A percentile compares a stretch with the other conserved stretches of the same genome.
Evolutionary conservation across 2,888 invertebrate genomes (phyloP).

Genomic region (Petrolisthes manimaculis): DNA sequence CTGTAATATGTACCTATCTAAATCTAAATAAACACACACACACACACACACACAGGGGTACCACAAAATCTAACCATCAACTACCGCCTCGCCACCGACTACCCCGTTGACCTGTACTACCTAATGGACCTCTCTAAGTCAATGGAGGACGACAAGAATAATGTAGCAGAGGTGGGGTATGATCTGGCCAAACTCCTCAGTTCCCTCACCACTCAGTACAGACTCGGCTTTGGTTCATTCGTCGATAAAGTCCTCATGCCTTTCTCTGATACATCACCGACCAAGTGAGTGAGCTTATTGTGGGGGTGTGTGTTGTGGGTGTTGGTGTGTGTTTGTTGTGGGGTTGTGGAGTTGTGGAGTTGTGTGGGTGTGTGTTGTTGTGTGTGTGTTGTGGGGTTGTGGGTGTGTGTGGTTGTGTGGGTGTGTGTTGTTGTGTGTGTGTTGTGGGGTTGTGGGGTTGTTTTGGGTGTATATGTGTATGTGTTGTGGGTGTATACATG

Average conservation of each 20-base stretch:
- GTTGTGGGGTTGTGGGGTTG: too few relatives aligned
- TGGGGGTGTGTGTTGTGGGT: background rate
- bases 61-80: constrained; percentile 66
- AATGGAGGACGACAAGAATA: constrained; percentile 98
- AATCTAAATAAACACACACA: too few relatives aligned
- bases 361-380: too few relatives aligned
- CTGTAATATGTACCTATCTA: too few relatives aligned
- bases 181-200: constrained; percentile 88
- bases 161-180: constrained; percentile 87
- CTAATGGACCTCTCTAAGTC: constrained; percentile 99
- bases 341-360: too few relatives aligned
- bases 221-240: constrained; percentile 92
- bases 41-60: constrained; percentile 68
- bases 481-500: too few relatives aligned
- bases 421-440: too few relatives aligned
- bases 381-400: too few relatives aligned
- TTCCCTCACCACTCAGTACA: constrained; percentile 91
- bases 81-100: constrained; percentile 75
- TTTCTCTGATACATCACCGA: constrained; percentile 75
- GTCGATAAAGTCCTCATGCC: constrained; percentile 98
- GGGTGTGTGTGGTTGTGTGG: too few relatives aligned
- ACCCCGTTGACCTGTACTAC: constrained; percentile 98
- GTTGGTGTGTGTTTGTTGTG: background rate
- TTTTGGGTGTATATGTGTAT: too few relatives aligned
- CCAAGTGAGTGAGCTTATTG: constrained; percentile 36